Evolutionary conservation across 64 coral and sea anemone species (phyloP).

Genomic region (Montipora capricornis): DNA sequence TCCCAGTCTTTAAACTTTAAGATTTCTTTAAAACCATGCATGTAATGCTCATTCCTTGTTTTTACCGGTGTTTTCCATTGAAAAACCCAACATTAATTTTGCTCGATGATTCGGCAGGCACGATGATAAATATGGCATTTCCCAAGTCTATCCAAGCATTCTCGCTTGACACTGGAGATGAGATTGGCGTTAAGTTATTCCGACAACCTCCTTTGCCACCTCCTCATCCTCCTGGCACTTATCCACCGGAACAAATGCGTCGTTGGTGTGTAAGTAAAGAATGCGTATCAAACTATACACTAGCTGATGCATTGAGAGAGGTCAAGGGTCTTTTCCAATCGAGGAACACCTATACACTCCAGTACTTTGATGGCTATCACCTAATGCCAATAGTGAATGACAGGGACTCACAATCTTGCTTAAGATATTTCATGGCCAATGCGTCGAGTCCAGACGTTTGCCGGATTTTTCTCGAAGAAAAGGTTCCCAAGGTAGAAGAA

Average conservation of each 20-base stretch:
- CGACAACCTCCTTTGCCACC: constrained; percentile 66
- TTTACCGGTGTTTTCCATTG: too few relatives aligned
- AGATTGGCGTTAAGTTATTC: constrained; percentile 46
- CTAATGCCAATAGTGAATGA: constrained; percentile 70
- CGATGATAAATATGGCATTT: too few relatives aligned
- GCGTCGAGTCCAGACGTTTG: constrained; percentile 18
- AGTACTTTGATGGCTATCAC: constrained; percentile 58
- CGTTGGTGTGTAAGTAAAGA: constrained; percentile 70
- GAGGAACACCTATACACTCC: constrained; percentile 54
- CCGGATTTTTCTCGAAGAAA: constrained; percentile 39
- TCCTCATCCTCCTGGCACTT: constrained; percentile 67
- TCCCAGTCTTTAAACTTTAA: too few relatives aligned
- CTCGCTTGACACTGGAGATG: constrained; percentile 60
- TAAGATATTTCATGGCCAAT: constrained; percentile 70
- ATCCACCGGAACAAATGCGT: constrained; percentile 35
- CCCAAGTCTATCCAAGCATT: background rate
- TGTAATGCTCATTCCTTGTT: too few relatives aligned
- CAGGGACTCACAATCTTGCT: constrained; percentile 62
- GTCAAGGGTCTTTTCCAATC: constrained; percentile 45
- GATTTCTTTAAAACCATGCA: too few relatives aligned
- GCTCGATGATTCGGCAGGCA: too few relatives aligned
- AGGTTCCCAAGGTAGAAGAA: background rate
- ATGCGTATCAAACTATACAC: background rate
- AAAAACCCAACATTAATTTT: too few relatives aligned
- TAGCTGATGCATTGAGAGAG: too few relatives aligned